phyloP scores from a whole-genome alignment of 2,888 invertebrate genomes.

The Drosophila atroscutellata region DNA sequence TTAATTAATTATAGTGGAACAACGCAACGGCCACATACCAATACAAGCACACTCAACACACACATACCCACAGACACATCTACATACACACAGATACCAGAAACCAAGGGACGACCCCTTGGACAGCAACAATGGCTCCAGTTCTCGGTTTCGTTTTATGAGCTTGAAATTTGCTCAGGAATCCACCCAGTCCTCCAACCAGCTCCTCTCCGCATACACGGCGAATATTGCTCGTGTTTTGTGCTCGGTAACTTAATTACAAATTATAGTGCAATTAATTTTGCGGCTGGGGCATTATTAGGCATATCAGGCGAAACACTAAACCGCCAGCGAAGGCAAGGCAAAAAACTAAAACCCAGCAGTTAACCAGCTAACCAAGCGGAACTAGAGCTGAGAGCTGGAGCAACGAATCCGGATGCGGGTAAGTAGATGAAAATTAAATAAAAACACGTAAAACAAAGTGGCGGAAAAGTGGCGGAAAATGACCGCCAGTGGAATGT shows the following conservation, averaged over 20 bases:
- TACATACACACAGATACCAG: constrained; percentile 12
- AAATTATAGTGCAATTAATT: constrained; percentile 83
- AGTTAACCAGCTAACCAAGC: constrained; percentile 13
- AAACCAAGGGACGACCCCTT: constrained; percentile 28
- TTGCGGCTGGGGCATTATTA: constrained; percentile 75
- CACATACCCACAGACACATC: constrained; percentile 2
- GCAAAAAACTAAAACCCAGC: constrained; percentile 25
- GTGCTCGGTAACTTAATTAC: constrained; percentile 81
- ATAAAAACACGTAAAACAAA: constrained; percentile 50
- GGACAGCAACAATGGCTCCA: constrained; percentile 19
- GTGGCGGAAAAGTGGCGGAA: constrained; percentile 50
- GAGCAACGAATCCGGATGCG: background rate
- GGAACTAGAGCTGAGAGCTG: background rate
- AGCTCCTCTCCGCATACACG: background rate
- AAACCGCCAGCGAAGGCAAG: constrained; percentile 52
- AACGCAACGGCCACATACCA: constrained; percentile 59
- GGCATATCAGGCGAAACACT: constrained; percentile 71
- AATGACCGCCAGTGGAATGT: constrained; percentile 46
- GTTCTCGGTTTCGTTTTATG: constrained; percentile 52
- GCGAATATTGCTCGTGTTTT: constrained; percentile 42
- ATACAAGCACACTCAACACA: constrained; percentile 18
- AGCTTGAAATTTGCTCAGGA: constrained; percentile 45
- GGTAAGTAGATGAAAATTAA: constrained; percentile 73
- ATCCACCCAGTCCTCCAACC: background rate
- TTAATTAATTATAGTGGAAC: constrained; percentile 80